These are phyloP conservation scores for Spongia lamella DNA, from an alignment of 37 sponge, comb jelly and placozoan genomes.

Conservation along the genomic window DNA sequence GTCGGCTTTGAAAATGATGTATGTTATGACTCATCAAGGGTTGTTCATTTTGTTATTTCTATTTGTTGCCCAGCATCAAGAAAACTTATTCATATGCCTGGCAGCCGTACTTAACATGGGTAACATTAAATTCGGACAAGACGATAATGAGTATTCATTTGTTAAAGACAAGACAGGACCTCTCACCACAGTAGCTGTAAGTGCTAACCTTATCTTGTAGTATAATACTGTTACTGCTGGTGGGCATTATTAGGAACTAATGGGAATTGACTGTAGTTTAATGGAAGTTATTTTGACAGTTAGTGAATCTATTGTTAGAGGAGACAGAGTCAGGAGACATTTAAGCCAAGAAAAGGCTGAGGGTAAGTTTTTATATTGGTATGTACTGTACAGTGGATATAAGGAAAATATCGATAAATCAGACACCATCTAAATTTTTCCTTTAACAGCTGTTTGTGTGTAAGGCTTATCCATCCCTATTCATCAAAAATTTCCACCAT, in stretches of 20 bases:
- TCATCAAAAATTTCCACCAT: no score
- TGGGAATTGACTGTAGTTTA: constrained; percentile 48
- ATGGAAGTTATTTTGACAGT: constrained; percentile 61
- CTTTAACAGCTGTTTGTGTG: no score
- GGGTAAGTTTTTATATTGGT: background rate
- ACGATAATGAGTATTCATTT: constrained; percentile 52
- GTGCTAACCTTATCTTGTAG: background rate
- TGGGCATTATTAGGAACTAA: constrained; percentile 33
- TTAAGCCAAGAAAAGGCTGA: constrained; percentile 56
- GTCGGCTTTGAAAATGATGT: constrained; percentile 74
- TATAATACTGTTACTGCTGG: background rate
- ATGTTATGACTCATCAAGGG: no score
- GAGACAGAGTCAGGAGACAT: constrained; percentile 58
- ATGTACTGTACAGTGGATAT: background rate
- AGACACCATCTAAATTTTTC: no score
- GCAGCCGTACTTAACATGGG: constrained; percentile 67
- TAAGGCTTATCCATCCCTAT: no score
- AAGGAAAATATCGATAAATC: no score
- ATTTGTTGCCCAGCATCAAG: constrained; percentile 25
- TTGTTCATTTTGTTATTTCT: no score
- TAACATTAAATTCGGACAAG: constrained; percentile 64
- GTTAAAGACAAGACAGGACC: constrained; percentile 34
- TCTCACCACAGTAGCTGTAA: constrained; percentile 36
- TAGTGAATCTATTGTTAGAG: constrained; percentile 52
- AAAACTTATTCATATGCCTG: constrained; percentile 46